phyloP scores from a whole-genome alignment of 2,797 vertebrate species.

The Microtus californicus region DNA sequence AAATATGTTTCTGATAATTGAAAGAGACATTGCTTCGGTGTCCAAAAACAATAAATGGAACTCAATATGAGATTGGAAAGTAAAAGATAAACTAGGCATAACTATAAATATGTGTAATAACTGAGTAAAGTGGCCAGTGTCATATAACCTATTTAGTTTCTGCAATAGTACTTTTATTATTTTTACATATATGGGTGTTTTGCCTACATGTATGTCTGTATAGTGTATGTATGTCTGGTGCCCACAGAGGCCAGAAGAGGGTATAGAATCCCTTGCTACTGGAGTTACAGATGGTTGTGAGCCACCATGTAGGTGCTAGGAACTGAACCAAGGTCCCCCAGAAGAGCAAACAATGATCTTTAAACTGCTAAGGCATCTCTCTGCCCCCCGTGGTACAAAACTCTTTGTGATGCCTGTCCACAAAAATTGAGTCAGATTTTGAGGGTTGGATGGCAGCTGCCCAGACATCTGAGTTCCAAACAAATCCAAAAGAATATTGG shows the following conservation, averaged over 20 bases:
- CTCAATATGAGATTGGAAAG: background rate
- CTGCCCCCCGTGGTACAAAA: background rate
- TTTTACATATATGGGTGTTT: background rate
- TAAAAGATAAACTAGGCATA: background rate
- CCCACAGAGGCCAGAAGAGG: background rate
- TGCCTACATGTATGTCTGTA: background rate
- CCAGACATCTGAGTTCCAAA: background rate
- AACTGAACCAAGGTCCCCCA: too few relatives aligned
- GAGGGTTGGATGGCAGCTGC: background rate
- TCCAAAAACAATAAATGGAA: conserved; percentile 55
- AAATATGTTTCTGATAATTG: conserved; percentile 13
- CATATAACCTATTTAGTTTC: background rate
- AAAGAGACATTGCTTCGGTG: conserved; percentile 39
- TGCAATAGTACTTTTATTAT: background rate
- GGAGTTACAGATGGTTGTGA: background rate
- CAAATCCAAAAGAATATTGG: background rate
- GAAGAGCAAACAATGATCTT: background rate
- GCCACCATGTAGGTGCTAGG: background rate
- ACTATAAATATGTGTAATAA: conserved; percentile 24
- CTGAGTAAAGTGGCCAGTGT: background rate
- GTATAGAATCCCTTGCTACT: background rate
- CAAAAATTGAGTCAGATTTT: background rate
- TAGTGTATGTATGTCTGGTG: background rate
- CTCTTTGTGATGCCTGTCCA: background rate
- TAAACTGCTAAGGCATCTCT: background rate